Conservation (phyloP, 2,888 invertebrate genomes). For the Torymus texanus region DNA sequence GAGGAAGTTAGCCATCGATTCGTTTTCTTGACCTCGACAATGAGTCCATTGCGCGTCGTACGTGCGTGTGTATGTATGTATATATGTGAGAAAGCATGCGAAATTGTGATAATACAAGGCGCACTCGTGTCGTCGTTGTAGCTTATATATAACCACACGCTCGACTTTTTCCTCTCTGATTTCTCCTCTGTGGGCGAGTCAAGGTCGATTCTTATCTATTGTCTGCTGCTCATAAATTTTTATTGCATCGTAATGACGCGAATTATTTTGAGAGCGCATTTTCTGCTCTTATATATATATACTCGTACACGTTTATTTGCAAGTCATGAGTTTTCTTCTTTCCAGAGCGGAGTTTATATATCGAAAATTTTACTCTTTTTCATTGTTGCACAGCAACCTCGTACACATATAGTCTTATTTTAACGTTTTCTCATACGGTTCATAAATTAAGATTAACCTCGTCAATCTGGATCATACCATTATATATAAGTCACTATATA, state of each 20-base stretch:
- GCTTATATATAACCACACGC: not conserved
- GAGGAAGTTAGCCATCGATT: conserved; percentile 68
- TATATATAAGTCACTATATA: too few species aligned
- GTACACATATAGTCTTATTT: too few species aligned
- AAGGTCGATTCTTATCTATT: conserved; percentile 52
- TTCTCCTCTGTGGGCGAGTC: conserved; percentile 30
- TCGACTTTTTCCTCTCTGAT: conserved; percentile 14
- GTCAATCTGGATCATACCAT: too few species aligned
- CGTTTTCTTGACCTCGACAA: conserved; percentile 73
- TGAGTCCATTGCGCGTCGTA: not conserved
- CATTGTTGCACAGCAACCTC: not conserved
- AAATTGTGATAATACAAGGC: conserved; percentile 18
- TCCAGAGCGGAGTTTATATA: not conserved
- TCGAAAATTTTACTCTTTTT: conserved; percentile 3
- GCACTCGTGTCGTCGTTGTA: not conserved
- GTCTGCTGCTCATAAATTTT: conserved; percentile 51
- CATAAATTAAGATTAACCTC: too few species aligned
- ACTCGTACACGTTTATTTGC: conserved; percentile 7
- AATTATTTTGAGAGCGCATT: conserved; percentile 38
- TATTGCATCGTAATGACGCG: conserved; percentile 48
- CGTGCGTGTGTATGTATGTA: not conserved
- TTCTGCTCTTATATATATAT: not conserved
- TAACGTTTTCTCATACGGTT: too few species aligned
- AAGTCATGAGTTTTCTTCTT: conserved; percentile 34
- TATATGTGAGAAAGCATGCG: not conserved